A percentile compares a stretch with the other conserved stretches of the same genome.
These are phyloP conservation scores for Pipra filicauda DNA, from an alignment of 2,113 vertebrate species.

Conservation along the genomic window DNA sequence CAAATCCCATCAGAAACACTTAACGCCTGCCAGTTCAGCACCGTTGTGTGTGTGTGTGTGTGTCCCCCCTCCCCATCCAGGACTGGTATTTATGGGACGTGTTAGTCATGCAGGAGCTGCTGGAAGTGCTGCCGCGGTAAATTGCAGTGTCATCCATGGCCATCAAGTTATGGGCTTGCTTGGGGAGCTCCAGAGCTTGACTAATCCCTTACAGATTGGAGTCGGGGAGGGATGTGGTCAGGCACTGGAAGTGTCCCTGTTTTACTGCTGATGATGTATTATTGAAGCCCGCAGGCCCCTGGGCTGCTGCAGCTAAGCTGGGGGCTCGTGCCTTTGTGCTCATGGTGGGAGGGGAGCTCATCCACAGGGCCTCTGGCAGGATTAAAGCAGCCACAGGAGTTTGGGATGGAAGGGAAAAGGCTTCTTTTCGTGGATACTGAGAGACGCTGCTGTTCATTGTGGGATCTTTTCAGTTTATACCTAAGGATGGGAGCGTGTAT, in stretches of 20 bases:
- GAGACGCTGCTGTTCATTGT: not conserved
- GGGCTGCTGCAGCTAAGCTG: not conserved
- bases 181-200: not conserved
- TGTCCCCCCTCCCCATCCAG: not conserved
- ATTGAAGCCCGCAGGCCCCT: not conserved
- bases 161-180: not conserved
- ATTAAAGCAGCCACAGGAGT: not conserved
- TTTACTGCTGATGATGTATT: not conserved
- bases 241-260: not conserved
- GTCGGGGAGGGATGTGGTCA: not conserved
- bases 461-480: not conserved
- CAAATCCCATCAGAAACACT: not conserved
- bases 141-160: not conserved
- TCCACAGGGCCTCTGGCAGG: not conserved
- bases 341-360: not conserved
- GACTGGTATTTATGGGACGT: not conserved
- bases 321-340: not conserved
- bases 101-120: conserved; percentile 36
- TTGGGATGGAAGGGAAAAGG: not conserved
- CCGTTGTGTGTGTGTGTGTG: too few relatives aligned
- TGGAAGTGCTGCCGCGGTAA: not conserved
- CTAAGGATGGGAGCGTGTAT: rapidly evolving
- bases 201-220: conserved; percentile 34
- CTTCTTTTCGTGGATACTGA: not conserved
- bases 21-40: not conserved